phyloP scores from a whole-genome alignment of 2,113 vertebrate genomes.

The Vidua chalybeata region DNA sequence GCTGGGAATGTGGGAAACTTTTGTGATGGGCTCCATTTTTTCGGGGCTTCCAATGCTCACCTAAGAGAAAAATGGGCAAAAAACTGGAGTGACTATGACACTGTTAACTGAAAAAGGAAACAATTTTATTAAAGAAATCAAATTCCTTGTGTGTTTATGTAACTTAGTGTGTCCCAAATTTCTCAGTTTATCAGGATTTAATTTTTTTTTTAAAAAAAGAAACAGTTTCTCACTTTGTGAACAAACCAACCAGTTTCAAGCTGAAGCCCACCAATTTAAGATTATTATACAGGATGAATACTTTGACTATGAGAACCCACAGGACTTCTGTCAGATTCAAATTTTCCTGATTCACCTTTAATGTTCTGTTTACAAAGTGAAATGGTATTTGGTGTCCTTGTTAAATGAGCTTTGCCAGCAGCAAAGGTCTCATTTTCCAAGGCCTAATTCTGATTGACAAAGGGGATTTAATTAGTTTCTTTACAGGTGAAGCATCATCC shows the following conservation, averaged over 20 bases:
- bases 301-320: neutral
- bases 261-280: neutral
- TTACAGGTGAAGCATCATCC: neutral
- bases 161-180: neutral
- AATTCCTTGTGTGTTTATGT: neutral
- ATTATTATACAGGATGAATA: neutral
- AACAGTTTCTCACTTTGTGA: neutral
- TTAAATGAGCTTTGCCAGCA: neutral
- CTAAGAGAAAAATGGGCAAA: conserved; percentile 61
- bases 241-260: neutral
- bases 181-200: neutral
- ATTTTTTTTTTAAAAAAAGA: neutral
- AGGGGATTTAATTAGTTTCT: neutral
- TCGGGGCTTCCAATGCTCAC: conserved; percentile 98
- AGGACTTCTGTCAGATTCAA: neutral
- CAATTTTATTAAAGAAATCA: neutral
- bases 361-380: neutral
- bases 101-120: neutral
- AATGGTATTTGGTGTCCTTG: neutral
- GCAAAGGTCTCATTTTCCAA: neutral
- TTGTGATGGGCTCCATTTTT: conserved; percentile 99
- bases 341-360: neutral
- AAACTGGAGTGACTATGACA: neutral
- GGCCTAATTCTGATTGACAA: neutral
- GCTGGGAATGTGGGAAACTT: conserved; percentile 96